Base-by-base conservation (phyloP, 2,113 vertebrate genomes). In the Poeciliopsis turrubarensis region DNA sequence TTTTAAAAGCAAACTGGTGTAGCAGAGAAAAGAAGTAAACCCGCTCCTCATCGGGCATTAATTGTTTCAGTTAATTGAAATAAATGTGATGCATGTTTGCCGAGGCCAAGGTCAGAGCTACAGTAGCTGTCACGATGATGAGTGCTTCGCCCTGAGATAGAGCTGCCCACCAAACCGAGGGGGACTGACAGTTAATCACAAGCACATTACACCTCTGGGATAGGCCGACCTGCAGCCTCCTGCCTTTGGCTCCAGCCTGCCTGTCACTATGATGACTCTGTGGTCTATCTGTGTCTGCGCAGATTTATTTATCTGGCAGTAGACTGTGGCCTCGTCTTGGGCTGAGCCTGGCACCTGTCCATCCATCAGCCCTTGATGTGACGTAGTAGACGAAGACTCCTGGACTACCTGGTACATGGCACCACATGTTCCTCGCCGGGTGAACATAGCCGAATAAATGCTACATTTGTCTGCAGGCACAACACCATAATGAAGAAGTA, bases 101-200 rank as follows among this genome's bases (percentile, higher is more conserved):
- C 10, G 60, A 79, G 79, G 83, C 87, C 87, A 94, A 94, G 92
- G 94, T 93, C 92, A 87, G 66, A 75, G 73, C 85, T 82, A 73
- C 84, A 78, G 81, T 82, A 75, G 81, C 85, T 88, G 90, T 88
- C 91, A 91, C 54, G 32, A 78, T 93, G 92, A 94, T 84, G 91
- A 92, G 92, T 87, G 89, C 78, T 75, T 87, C 82, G 89, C 75
- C 77, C 87, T 86, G 84, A 91, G 86, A 88, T 86, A 34, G 86
- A 92, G 78, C 70, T 89, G 78, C 80, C 79, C 84, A 89, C 84
- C 79, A 82, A 89, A 91, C 74, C 60, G 82, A 61, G 70, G 69
- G 60, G 79, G 87, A 83, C 88, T 94, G 94, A 93, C 92, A 91
- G 91, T 94, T 94, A 93, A 94, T 94, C 93, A 94, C 84, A 83